Evolutionary conservation across 2,888 invertebrate species (phyloP).

Genomic region (Fissipunctia ypsillon): DNA sequence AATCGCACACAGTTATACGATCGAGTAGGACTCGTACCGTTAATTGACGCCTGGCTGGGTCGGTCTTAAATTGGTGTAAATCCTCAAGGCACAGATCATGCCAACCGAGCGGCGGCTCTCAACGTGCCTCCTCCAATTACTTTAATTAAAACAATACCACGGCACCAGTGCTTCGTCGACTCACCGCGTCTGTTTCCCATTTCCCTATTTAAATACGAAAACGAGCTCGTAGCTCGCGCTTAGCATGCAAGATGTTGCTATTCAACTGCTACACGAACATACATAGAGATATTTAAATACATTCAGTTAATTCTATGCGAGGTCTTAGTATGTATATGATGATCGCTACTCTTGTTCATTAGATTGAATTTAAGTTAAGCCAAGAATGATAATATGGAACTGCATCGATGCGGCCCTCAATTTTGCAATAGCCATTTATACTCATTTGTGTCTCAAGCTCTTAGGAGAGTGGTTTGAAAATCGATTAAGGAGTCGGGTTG

Average conservation of each 20-base stretch:
- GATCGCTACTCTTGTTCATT: constrained; percentile 13
- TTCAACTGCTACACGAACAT: constrained; percentile 78
- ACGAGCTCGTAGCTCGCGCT: constrained; percentile 87
- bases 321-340: constrained; percentile 46
- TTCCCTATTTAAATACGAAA: constrained; percentile 90
- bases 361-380: constrained; percentile 34
- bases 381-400: constrained; percentile 62
- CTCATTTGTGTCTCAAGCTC: constrained; percentile 76
- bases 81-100: constrained; percentile 90
- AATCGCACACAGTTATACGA: constrained; percentile 68
- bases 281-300: constrained; percentile 65
- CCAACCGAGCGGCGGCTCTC: constrained; percentile 86
- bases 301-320: constrained; percentile 66
- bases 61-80: constrained; percentile 89
- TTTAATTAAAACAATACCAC: constrained; percentile 91
- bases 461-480: constrained; percentile 83
- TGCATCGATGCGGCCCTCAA: constrained; percentile 60
- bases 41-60: constrained; percentile 87
- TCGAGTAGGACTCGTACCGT: constrained; percentile 79
- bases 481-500: constrained; percentile 88
- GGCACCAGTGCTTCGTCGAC: constrained; percentile 88
- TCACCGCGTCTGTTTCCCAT: constrained; percentile 89
- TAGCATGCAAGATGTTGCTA: constrained; percentile 88
- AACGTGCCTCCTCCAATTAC: constrained; percentile 90
- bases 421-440: constrained; percentile 74